These are phyloP conservation scores for Onychomys arenicola DNA, from an alignment of 2,797 vertebrate genomes.

Conservation along the genomic window DNA sequence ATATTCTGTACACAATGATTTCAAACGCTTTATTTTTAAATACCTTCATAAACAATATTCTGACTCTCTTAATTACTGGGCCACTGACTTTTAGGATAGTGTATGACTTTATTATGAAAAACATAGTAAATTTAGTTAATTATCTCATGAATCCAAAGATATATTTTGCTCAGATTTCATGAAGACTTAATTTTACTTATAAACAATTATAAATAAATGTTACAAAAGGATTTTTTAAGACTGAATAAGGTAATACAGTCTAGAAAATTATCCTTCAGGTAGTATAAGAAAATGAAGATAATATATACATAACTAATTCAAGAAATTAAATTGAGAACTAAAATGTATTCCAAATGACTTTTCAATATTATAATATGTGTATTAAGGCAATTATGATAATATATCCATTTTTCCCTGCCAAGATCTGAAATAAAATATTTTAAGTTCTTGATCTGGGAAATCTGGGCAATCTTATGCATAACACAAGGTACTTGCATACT, in stretches of 20 bases:
- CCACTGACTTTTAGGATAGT: not conserved
- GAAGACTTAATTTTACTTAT: not conserved
- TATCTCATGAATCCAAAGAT: not conserved
- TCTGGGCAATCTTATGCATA: not conserved
- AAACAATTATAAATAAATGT: not conserved
- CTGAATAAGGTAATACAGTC: not conserved
- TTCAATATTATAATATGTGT: not conserved
- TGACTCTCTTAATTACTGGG: not conserved
- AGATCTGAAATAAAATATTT: not conserved
- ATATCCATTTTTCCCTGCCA: not conserved
- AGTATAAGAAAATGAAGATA: not conserved
- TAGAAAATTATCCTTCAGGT: not conserved
- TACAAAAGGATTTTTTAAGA: not conserved
- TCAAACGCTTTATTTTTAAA: not conserved
- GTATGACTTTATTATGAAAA: not conserved
- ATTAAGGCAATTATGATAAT: not conserved
- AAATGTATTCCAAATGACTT: conserved; percentile 9
- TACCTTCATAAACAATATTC: not conserved
- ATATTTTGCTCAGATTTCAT: not conserved
- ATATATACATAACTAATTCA: not conserved
- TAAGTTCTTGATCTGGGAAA: not conserved
- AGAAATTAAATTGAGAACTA: not conserved
- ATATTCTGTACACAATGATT: not conserved
- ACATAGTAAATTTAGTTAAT: not conserved
- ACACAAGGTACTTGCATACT: not conserved